Conservation (phyloP, 2,797 vertebrate genomes). For the Rhabdophis nuchalis region DNA sequence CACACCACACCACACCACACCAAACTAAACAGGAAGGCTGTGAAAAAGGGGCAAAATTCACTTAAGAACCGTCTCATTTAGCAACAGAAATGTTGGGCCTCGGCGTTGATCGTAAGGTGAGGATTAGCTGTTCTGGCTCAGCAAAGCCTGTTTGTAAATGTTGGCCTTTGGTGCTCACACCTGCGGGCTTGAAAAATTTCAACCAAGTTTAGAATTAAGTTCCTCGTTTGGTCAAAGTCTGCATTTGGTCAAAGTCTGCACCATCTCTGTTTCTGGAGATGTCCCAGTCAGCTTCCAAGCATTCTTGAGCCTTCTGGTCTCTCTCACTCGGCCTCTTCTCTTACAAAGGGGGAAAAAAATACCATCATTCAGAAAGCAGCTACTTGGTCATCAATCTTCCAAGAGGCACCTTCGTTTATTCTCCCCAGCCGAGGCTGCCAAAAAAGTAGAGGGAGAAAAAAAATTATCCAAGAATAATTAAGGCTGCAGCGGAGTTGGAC, state of each 20-base stretch:
- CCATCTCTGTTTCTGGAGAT: not conserved
- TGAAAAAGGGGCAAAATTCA: too few species aligned
- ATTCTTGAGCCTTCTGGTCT: slow-evolving; percentile 30
- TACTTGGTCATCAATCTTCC: slow-evolving; percentile 54
- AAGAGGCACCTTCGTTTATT: slow-evolving; percentile 46
- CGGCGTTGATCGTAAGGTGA: fast-evolving
- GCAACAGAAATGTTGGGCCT: too few species aligned
- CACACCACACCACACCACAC: too few species aligned
- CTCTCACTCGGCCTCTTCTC: not conserved
- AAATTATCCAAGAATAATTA: slow-evolving; percentile 31
- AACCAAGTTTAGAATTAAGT: fast-evolving
- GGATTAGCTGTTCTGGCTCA: not conserved
- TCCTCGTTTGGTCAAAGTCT: slow-evolving; percentile 6
- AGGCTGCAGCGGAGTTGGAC: slow-evolving; percentile 31
- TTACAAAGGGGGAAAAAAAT: slow-evolving; percentile 22
- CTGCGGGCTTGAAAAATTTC: fast-evolving
- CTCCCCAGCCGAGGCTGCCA: slow-evolving; percentile 45
- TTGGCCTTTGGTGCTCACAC: not conserved
- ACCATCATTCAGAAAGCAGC: slow-evolving; percentile 32
- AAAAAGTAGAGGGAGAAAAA: not conserved
- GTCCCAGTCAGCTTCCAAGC: slow-evolving; percentile 37
- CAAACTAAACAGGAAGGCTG: too few species aligned
- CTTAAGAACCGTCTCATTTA: too few species aligned
- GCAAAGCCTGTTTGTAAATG: not conserved
- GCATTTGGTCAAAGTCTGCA: slow-evolving; percentile 13